Evolutionary conservation across 1,140 invertebrate species (phyloP), one percentile per base, ranked within the genome.

Genomic region (Drosophila nebulosa): DNA sequence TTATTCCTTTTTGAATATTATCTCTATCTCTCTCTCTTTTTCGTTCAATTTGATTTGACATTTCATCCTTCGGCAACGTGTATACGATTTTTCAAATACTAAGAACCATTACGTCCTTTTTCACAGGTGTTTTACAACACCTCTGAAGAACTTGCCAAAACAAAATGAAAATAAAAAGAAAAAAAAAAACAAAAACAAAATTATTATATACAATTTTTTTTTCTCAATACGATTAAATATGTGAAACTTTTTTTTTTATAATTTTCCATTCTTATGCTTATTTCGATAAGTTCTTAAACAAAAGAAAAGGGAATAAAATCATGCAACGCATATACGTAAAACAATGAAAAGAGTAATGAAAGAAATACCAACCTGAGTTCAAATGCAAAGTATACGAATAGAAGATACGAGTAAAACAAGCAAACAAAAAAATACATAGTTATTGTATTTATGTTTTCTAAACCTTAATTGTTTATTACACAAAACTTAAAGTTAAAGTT

Each of bases 371-470:
- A 91, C 90, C 85, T 91, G 79, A 91, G 90, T 91, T 91, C 90
- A 91, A 91, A 91, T 90, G 81, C 86, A 89, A 91, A 90, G 90
- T 91, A 91, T 91, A 91, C 90, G 90, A 91, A 88, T 83, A 85
- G 72, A 88, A 81, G 68, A 79, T 79, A 65, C 61, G 61, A 64
- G 36, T 58, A 52, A 55, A 66, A 53, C 21, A 60, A n/a, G n/a
- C n/a, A n/a, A n/a, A n/a, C n/a, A n/a, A n/a, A n/a, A 57, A 62
- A 26, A 65, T 61, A 24, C 16, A 21, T 46, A 46, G 18, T 16
- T 46, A 46, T 46, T 46, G 39, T 46, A 46, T 46, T 46, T 46
- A 46, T 46, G 39, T 46, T 46, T 46, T 46, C 39, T 46, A 50
- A 63, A 66, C 59, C 42, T 24, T 35, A 64, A 65, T 58, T 10